Evolutionary conservation across 2,113 vertebrate genomes (phyloP), one percentile per base, ranked within the genome.

Genomic region (Xiphorhynchus elegans): DNA sequence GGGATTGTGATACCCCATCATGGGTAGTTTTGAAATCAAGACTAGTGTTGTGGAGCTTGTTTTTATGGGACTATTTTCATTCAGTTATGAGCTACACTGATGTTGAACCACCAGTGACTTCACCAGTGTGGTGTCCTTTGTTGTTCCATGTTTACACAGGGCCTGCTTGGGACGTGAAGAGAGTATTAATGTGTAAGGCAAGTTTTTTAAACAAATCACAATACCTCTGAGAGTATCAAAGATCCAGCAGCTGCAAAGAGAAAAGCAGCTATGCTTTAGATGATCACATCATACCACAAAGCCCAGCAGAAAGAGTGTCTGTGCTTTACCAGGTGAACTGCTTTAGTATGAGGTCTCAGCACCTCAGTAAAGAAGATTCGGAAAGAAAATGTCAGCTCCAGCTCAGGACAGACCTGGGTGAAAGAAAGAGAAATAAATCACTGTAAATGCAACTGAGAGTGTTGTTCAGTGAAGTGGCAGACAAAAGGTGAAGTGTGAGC

Each of bases 1-100:
- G 56, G 25, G 29, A 33, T 5, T 42, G 28, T 2, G 0, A n/a
- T n/a, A n/a, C n/a, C n/a, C 23, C 33, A 25, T n/a, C 7, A 8
- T 0, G 1, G 11, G 29, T 17, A 44, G 53, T 46, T 94, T 60
- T 87, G 44, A 93, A 90, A 66, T 66, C 37, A 83, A 79, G 40
- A 25, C 9, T 72, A 46, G 13, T 33, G 7, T 11, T n/a, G 23
- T 52, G 39, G 39, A 44, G 16, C 17, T 62, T 66, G 24, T 16
- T 87, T 84, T 82, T 11, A 44, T 7, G 18, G 46, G 33, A 37
- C 14, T 79, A 1, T 83, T 93, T 85, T 60, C 24, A 29, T 85
- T 56, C 52, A 25, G 4, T 40, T 74, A 28, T 19, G 59, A 31
- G 47, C 58, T 64, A 56, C 37, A 10, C 10, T 44, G 46, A 11